Evolutionary conservation across 2,888 invertebrate genomes (phyloP).

Genomic region (Amiota mariae): DNA sequence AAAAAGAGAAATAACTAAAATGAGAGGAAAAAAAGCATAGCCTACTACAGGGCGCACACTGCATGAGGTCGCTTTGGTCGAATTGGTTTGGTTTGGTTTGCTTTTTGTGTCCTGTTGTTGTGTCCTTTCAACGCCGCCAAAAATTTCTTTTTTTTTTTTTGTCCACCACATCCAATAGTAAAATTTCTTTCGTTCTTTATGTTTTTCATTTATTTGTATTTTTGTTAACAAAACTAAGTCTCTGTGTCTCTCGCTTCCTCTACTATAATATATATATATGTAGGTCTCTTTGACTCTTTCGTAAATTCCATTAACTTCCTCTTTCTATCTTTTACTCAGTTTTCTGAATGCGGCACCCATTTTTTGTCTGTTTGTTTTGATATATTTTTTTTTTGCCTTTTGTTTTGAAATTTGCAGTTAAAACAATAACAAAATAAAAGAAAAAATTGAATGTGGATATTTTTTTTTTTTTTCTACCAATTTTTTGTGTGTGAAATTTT

Average conservation of each 20-base stretch:
- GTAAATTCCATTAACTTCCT: too few species aligned
- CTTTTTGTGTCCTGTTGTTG: too few species aligned
- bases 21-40: constrained; percentile 11
- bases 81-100: too few species aligned
- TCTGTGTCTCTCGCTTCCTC: too few species aligned
- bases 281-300: too few species aligned
- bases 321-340: too few species aligned
- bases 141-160: constrained; percentile 37
- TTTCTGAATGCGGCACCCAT: too few species aligned
- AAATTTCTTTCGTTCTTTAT: constrained; percentile 29
- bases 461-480: constrained; percentile 41
- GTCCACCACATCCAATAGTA: constrained; percentile 43
- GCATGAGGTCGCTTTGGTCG: constrained; percentile 8
- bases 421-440: neutral
- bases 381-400: constrained; percentile 9
- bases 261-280: too few species aligned
- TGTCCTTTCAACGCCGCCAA: constrained; percentile 8
- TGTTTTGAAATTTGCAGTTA: constrained; percentile 20
- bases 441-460: neutral
- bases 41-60: constrained; percentile 18
- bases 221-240: neutral
- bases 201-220: constrained; percentile 15
- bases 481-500: constrained; percentile 41
- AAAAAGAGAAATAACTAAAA: too few species aligned
- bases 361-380: too few species aligned